phyloP scores from a whole-genome alignment of 2,888 invertebrate genomes.

The Lingula anatina region DNA sequence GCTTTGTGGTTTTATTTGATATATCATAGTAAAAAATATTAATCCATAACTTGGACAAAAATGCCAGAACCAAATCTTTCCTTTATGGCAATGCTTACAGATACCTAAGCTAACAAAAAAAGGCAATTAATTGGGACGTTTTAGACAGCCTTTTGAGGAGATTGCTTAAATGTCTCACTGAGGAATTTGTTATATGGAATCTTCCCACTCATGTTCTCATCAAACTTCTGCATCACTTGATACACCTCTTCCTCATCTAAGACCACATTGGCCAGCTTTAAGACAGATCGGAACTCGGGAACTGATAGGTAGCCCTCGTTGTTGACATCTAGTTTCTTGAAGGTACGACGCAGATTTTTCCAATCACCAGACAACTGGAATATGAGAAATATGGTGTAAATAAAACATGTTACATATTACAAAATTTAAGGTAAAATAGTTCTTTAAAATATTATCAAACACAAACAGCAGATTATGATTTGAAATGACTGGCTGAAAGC shows the following conservation, averaged over 20 bases:
- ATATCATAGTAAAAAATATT: too few species aligned
- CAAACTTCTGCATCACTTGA: conserved; percentile 44
- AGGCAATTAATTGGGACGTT: not conserved
- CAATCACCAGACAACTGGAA: conserved; percentile 45
- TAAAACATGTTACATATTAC: too few species aligned
- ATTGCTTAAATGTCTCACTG: conserved; percentile 38
- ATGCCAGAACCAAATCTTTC: too few species aligned
- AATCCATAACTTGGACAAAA: too few species aligned
- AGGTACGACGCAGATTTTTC: conserved; percentile 46
- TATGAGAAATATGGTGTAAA: not conserved
- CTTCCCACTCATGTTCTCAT: conserved; percentile 44
- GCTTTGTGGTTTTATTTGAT: too few species aligned
- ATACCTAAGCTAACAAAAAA: too few species aligned
- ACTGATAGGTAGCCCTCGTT: conserved; percentile 41
- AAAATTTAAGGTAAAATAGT: too few species aligned
- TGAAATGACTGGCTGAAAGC: too few species aligned
- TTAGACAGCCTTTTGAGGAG: too few species aligned
- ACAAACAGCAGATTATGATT: too few species aligned
- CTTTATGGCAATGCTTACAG: too few species aligned
- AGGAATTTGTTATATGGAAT: conserved; percentile 45
- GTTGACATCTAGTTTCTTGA: conserved; percentile 39
- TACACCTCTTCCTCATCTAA: conserved; percentile 49
- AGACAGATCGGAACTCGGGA: conserved; percentile 46
- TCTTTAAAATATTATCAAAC: too few species aligned
- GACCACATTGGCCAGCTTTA: conserved; percentile 46